These are phyloP conservation scores for Abrostola triplasia DNA, from an alignment of 2,888 invertebrate genomes.

Conservation along the genomic window DNA sequence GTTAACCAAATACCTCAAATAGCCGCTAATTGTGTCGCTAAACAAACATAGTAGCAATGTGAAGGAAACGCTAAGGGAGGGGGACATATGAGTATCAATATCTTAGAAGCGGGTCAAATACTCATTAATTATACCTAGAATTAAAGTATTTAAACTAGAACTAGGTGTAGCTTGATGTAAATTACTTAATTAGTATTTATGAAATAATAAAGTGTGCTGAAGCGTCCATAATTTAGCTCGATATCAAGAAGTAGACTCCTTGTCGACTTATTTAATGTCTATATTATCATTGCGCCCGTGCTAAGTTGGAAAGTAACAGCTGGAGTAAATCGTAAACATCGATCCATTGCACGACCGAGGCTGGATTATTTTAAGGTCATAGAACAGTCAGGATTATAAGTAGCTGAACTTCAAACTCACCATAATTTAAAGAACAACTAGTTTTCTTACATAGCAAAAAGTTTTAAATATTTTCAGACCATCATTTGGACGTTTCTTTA, in stretches of 20 bases:
- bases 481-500: no score
- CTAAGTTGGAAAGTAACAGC: background rate
- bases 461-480: no score
- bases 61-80: conserved; percentile 2
- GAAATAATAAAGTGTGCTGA: no score
- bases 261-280: background rate
- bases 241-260: background rate
- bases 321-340: background rate
- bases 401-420: no score
- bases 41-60: conserved; percentile 14
- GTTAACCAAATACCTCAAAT: conserved; percentile 32
- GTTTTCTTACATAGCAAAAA: no score
- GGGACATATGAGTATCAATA: conserved; percentile 9
- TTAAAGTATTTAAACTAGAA: no score
- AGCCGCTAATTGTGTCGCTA: conserved; percentile 31
- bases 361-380: background rate
- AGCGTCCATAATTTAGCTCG: no score
- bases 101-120: conserved; percentile 20
- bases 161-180: no score
- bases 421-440: no score
- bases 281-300: background rate
- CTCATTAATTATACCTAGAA: conserved; percentile 28
- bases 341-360: background rate
- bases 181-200: no score
- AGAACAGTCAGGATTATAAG: no score